Percentiles rank a stretch among this genome's conserved stretches.
phyloP scores from a whole-genome alignment of 2,888 invertebrate species.

The Sphecodes monilicornis region DNA sequence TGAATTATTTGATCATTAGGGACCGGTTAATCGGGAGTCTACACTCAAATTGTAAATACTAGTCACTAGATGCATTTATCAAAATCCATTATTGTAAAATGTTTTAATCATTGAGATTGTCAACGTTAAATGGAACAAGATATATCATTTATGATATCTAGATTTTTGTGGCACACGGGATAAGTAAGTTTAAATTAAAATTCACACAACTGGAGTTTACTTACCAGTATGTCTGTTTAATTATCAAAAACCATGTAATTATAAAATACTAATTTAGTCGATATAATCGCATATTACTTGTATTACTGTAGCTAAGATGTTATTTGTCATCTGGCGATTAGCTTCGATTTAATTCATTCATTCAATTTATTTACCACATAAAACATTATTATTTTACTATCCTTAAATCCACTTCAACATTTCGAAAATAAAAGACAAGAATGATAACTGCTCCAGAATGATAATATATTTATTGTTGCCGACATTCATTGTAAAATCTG shows the following conservation, averaged over 20 bases:
- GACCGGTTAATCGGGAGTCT: background rate
- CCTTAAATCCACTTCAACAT: background rate
- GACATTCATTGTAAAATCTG: conserved; percentile 37
- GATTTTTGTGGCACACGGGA: no score
- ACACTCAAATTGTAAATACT: conserved; percentile 41
- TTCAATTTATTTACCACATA: no score
- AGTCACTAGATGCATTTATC: conserved; percentile 21
- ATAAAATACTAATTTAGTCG: no score
- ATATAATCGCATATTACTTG: no score
- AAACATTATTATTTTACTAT: background rate
- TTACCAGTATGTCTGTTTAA: no score
- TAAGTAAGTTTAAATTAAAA: background rate
- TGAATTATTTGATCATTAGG: background rate
- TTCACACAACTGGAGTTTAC: background rate
- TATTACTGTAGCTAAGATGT: no score
- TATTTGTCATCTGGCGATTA: no score
- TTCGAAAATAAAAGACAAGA: background rate
- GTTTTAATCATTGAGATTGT: conserved; percentile 34
- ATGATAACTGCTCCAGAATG: background rate
- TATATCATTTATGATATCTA: background rate
- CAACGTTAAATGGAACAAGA: conserved; percentile 3
- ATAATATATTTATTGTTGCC: conserved; percentile 19
- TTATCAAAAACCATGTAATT: no score
- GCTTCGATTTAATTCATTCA: no score
- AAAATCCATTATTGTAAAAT: conserved; percentile 53